Percentiles rank a stretch among this genome's conserved stretches.
Evolutionary conservation across 2,113 vertebrate genomes (phyloP).

Genomic region (Larimichthys crocea): DNA sequence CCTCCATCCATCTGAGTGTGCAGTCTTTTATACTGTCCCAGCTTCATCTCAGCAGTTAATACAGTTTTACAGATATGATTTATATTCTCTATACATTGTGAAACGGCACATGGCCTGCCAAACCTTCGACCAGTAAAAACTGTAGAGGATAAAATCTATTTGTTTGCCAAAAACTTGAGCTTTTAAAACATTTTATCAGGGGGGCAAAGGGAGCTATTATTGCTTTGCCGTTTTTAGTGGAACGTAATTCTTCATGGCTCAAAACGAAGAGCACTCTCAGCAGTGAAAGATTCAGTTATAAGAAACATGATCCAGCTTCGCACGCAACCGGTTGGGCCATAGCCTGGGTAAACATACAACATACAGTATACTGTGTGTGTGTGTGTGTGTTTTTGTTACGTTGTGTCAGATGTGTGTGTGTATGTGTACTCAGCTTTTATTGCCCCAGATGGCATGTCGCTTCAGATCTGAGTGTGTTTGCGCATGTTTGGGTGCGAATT

Average conservation of each 20-base stretch:
- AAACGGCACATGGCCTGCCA: background rate
- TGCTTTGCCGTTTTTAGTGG: conserved; percentile 34
- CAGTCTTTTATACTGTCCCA: background rate
- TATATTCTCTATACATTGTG: background rate
- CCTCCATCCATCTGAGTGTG: background rate
- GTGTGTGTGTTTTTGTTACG: conserved; percentile 18
- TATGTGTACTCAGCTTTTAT: conserved; percentile 14
- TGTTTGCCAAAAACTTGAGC: conserved; percentile 1
- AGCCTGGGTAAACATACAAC: conserved; percentile 52
- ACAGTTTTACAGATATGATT: background rate
- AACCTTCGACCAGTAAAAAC: background rate
- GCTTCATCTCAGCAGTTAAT: background rate
- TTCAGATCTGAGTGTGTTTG: conserved; percentile 33
- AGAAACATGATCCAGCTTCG: conserved; percentile 60
- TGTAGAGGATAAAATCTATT: conserved; percentile 3
- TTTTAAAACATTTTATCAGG: conserved; percentile 37
- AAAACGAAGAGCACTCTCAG: conserved; percentile 28
- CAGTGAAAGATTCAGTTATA: conserved; percentile 58
- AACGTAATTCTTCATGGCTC: conserved; percentile 41
- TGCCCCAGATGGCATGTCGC: conserved; percentile 40
- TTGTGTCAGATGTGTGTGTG: conserved; percentile 28
- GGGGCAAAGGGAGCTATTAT: background rate
- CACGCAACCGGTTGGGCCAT: conserved; percentile 69
- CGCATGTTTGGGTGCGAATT: conserved; percentile 20
- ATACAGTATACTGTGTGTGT: conserved; percentile 25